phyloP scores from a whole-genome alignment of 2,888 invertebrate genomes.

The Eristalis intricaria region DNA sequence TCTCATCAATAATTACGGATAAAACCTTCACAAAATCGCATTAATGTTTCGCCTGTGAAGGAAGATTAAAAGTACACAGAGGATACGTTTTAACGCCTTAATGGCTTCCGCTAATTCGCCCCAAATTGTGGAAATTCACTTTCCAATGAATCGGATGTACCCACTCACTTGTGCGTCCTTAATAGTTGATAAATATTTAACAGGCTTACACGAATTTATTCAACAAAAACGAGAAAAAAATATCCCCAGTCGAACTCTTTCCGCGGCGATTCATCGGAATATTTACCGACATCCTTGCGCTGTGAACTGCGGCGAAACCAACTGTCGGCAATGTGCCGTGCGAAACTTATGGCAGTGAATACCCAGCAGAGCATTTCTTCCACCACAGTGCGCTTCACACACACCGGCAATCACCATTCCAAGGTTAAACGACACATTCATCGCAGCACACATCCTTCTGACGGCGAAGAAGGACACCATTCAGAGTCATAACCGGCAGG shows the following conservation, averaged over 20 bases:
- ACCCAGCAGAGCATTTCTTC: constrained; percentile 7
- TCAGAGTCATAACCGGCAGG: constrained; percentile 14
- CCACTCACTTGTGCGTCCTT: neutral
- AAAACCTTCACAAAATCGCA: no score
- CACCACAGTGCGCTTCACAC: constrained; percentile 12
- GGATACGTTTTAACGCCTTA: neutral
- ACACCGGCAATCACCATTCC: neutral
- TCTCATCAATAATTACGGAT: no score
- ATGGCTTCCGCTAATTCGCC: neutral
- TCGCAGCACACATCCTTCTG: neutral
- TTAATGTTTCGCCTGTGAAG: neutral
- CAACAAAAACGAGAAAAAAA: neutral
- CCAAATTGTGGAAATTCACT: neutral
- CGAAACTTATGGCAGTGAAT: constrained; percentile 10
- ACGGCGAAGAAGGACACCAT: constrained; percentile 4
- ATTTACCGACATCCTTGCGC: neutral
- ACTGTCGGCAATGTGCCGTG: neutral
- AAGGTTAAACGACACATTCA: constrained; percentile 17
- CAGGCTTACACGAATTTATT: neutral
- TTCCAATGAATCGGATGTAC: neutral
- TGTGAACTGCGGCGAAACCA: neutral
- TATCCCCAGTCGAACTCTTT: neutral
- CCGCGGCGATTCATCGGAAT: neutral
- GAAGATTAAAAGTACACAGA: neutral
- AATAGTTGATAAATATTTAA: neutral